Evolutionary conservation across 1,140 invertebrate genomes (phyloP).

Genomic region (Panagrolaimus sp.): DNA sequence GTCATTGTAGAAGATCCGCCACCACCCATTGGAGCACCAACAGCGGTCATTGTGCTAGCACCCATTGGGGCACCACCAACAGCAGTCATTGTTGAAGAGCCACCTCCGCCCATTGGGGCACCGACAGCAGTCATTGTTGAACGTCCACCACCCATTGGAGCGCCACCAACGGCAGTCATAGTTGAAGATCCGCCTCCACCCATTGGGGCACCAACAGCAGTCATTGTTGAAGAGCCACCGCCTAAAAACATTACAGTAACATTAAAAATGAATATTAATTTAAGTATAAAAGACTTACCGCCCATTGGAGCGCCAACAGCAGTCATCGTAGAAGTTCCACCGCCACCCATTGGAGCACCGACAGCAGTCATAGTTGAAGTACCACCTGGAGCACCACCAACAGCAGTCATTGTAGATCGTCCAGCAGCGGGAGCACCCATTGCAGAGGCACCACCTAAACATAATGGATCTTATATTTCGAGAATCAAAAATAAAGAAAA

Average conservation of each 20-base stretch:
- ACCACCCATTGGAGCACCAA: not conserved
- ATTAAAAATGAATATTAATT: not conserved
- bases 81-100: not conserved
- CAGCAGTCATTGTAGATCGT: not conserved
- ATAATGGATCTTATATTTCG: not conserved
- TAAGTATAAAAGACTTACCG: not conserved
- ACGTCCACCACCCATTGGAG: not conserved
- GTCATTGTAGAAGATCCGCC: slow-evolving; percentile 18
- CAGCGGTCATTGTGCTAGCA: slow-evolving; percentile 14
- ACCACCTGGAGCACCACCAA: slow-evolving; percentile 3
- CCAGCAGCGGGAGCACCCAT: not conserved
- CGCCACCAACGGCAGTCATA: slow-evolving; percentile 18
- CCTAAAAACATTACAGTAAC: not conserved
- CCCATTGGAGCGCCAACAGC: slow-evolving; percentile 17
- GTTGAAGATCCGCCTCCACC: slow-evolving; percentile 13
- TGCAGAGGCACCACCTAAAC: not conserved
- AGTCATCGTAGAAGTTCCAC: slow-evolving; percentile 13
- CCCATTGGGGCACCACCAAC: not conserved
- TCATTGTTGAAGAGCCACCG: slow-evolving; percentile 18
- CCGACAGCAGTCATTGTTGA: slow-evolving; percentile 20
- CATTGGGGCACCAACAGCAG: slow-evolving; percentile 16
- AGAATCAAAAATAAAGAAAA: not conserved
- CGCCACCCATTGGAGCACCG: slow-evolving; percentile 1
- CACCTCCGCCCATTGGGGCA: slow-evolving; percentile 6
- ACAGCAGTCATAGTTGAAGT: slow-evolving; percentile 18